phyloP scores from a whole-genome alignment of 2,113 vertebrate genomes.

The Acanthisitta chloris region DNA sequence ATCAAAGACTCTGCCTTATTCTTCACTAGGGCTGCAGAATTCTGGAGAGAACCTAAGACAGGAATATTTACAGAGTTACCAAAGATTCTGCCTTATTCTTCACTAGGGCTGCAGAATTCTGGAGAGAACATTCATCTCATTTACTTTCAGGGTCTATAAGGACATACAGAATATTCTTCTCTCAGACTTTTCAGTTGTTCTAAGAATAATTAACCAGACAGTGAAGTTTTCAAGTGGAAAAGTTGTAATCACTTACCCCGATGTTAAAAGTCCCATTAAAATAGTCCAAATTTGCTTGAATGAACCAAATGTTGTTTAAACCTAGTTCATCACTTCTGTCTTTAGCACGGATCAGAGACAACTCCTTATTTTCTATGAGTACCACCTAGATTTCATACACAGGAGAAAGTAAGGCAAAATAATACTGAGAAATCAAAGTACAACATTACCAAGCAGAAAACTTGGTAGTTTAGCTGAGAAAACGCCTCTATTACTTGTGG shows the following conservation, averaged over 20 bases:
- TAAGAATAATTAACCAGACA: background rate
- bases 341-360: conserved; percentile 89
- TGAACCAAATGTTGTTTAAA: conserved; percentile 89
- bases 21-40: background rate
- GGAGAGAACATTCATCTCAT: background rate
- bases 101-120: background rate
- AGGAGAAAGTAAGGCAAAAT: background rate
- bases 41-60: background rate
- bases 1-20: background rate
- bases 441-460: background rate
- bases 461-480: background rate
- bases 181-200: background rate
- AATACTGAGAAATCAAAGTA: background rate
- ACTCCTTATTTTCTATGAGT: conserved; percentile 96
- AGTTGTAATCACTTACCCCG: conserved; percentile 83
- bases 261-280: conserved; percentile 91
- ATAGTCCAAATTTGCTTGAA: conserved; percentile 96
- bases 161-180: background rate
- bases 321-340: conserved; percentile 83
- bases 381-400: conserved; percentile 77
- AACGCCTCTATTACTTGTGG: background rate
- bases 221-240: background rate
- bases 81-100: background rate
- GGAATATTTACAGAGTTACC: no score
- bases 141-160: background rate